These are phyloP conservation scores for Orius laevigatus DNA, from an alignment of 1,140 invertebrate species.

Conservation along the genomic window DNA sequence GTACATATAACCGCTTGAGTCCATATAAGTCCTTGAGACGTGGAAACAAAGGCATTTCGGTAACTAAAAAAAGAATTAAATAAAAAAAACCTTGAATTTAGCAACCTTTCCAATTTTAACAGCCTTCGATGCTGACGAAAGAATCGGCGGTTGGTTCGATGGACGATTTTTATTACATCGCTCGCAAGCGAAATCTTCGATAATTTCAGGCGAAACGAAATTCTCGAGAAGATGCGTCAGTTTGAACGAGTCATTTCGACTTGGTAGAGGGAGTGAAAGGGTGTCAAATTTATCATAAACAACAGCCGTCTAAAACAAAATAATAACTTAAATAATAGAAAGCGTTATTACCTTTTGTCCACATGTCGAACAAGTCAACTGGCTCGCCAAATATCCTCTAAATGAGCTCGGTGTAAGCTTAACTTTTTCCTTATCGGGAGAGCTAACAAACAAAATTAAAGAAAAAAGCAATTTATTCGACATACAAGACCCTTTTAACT, in stretches of 20 bases:
- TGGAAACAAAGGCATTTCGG: conserved; percentile 72
- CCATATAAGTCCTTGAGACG: conserved; percentile 71
- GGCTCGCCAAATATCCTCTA: conserved; percentile 65
- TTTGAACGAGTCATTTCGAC: conserved; percentile 30
- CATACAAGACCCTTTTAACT: conserved; percentile 1
- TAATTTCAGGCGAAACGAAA: conserved; percentile 67
- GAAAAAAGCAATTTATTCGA: not conserved
- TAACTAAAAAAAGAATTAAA: conserved; percentile 33
- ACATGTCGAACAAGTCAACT: conserved; percentile 65
- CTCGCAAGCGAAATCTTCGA: conserved; percentile 68
- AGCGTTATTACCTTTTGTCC: conserved; percentile 44
- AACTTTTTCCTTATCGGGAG: conserved; percentile 27
- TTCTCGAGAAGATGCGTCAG: conserved; percentile 54
- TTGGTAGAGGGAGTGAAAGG: conserved; percentile 56
- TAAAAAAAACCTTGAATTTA: not conserved
- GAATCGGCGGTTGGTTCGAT: conserved; percentile 26
- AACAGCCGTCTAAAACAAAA: conserved; percentile 47
- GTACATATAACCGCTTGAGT: conserved; percentile 47
- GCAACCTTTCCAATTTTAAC: conserved; percentile 68
- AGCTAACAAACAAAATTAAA: conserved; percentile 26
- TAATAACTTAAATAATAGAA: conserved; percentile 4
- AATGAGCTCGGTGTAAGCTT: conserved; percentile 34
- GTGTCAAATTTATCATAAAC: conserved; percentile 82
- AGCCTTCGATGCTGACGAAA: conserved; percentile 55
- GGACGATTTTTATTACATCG: conserved; percentile 44